Evolutionary conservation across 2,888 invertebrate genomes (phyloP), one percentile per base, ranked within the genome.

Genomic region (Drosophila melanosoma): DNA sequence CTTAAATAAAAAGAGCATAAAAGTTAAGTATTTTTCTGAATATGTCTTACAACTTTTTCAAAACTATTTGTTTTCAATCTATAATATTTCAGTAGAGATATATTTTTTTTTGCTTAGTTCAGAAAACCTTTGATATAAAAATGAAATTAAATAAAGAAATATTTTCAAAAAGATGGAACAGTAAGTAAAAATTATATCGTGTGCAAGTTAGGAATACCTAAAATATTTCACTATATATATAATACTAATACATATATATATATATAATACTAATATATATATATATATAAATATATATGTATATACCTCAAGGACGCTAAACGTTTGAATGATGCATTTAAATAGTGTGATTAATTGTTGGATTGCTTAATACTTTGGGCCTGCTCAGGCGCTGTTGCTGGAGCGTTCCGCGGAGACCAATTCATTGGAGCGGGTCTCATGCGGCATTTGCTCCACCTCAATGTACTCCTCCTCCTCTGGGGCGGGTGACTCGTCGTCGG

Each of bases 401-500:
- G 83, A 75, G 17, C 90, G 88, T 33, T 88, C 89, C 36, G 85
- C 29, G 4, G 32, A 11, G 1, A 58, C 45, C 2, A 78, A 32
- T 8, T 84, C 82, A 2, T 49, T 61, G 57, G 81, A 29, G 36
- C 78, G 74, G 20, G 76, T 73, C 64, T 77, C 65, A 5, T 90
- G 92, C 8, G 91, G 87, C 38, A 93, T 85, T 53, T 93, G 92
- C 69, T 93, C 93, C 7, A 93, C 93, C 59, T 93, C 93, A 38
- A 93, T 93, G 62, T 93, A 93, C 62, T 93, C 93, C 68, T 93
- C 93, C 3, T 93, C 93, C 2, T 93, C 93, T 3, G 84, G 91
- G 8, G 69, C 68, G 12, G 79, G 71, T 67, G 15, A 56, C 12
- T 56, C 58, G 32, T 70, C 78, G 1, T 72, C 15, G 49, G 60